Conservation (phyloP, 2,888 invertebrate genomes). For the Slavum lentiscoides region DNA sequence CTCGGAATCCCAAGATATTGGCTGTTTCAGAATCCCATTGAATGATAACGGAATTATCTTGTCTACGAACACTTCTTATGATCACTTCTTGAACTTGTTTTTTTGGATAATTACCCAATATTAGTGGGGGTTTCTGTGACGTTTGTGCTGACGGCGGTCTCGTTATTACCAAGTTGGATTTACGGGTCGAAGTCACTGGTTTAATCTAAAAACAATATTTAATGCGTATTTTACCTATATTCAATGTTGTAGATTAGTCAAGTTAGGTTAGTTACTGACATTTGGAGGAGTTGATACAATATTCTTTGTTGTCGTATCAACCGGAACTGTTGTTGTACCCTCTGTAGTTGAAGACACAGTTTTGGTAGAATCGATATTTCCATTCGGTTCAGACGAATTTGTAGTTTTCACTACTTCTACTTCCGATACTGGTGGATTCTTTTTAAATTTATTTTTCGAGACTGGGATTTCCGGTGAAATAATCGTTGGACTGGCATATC, state of each 20-base stretch:
- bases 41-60: conserved; percentile 84
- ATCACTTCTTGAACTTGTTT: conserved; percentile 67
- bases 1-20: conserved; percentile 85
- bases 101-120: conserved; percentile 55
- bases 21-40: conserved; percentile 89
- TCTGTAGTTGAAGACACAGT: conserved; percentile 16
- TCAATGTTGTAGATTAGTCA: background rate
- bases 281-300: conserved; percentile 7
- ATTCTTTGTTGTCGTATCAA: conserved; percentile 21
- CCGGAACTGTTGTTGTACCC: background rate
- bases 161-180: conserved; percentile 34
- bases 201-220: conserved; percentile 18
- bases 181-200: conserved; percentile 26
- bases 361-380: conserved; percentile 11
- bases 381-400: conserved; percentile 24
- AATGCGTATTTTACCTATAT: background rate
- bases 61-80: conserved; percentile 80
- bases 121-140: conserved; percentile 56
- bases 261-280: background rate
- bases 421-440: conserved; percentile 28
- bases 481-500: conserved; percentile 55
- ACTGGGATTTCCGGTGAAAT: conserved; percentile 59
- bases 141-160: conserved; percentile 44
- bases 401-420: conserved; percentile 27
- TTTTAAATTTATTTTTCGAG: conserved; percentile 29